Conservation (phyloP, 2,888 invertebrate genomes). For the Apodemia hepburni region DNA sequence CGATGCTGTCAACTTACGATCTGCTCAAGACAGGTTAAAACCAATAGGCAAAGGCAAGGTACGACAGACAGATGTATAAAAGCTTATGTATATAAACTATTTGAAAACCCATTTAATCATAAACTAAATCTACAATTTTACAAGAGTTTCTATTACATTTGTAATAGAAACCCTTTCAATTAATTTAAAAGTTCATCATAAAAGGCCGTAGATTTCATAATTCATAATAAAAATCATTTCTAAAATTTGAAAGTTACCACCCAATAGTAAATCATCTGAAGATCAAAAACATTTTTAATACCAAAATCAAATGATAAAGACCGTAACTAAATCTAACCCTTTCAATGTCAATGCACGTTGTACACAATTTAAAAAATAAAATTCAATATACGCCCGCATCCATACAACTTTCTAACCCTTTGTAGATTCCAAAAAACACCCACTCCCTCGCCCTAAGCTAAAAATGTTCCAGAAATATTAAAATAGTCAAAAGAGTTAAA, state of each 20-base stretch:
- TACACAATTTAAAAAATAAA: constrained; percentile 39
- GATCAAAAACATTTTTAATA: constrained; percentile 35
- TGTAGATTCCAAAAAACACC: constrained; percentile 39
- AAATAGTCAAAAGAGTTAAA: constrained; percentile 80
- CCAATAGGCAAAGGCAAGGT: no score
- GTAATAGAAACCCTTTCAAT: no score
- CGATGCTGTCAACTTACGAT: no score
- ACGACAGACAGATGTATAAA: no score
- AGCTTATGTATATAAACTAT: no score
- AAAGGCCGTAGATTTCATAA: background rate
- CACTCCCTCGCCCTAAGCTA: constrained; percentile 64
- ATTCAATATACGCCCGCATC: constrained; percentile 56
- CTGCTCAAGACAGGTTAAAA: no score
- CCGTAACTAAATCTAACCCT: constrained; percentile 42
- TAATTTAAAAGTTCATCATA: background rate
- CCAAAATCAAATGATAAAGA: constrained; percentile 30
- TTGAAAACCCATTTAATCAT: no score
- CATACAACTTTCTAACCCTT: constrained; percentile 47
- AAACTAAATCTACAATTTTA: no score
- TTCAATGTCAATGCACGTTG: constrained; percentile 39
- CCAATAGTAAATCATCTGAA: constrained; percentile 19
- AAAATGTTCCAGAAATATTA: constrained; percentile 75
- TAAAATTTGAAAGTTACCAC: background rate
- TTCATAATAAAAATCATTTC: background rate
- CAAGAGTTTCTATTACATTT: no score